A percentile compares a stretch with the other conserved stretches of the same genome.
Conservation (phyloP, 2,113 vertebrate species). For the Pipa parva region DNA sequence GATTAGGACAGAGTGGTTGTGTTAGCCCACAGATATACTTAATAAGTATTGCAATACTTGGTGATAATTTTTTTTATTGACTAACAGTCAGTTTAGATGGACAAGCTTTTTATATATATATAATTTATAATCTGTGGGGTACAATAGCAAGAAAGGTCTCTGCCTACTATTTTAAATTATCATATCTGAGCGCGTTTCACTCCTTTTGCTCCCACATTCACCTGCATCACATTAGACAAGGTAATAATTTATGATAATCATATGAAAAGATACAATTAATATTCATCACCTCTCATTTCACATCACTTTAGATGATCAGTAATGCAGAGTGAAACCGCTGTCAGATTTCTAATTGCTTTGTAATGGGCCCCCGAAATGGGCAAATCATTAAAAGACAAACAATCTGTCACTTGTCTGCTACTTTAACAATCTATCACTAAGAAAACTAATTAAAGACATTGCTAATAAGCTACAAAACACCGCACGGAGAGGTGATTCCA, state of each 20-base stretch:
- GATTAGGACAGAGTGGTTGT: no score
- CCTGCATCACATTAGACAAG: constrained; percentile 69
- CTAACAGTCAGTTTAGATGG: no score
- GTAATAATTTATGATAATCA: constrained; percentile 86
- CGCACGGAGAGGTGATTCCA: constrained; percentile 58
- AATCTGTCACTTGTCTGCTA: constrained; percentile 88
- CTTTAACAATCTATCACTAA: constrained; percentile 82
- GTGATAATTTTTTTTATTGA: no score
- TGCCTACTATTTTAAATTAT: constrained; percentile 61
- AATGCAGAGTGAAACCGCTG: constrained; percentile 82
- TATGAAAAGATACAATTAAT: constrained; percentile 83
- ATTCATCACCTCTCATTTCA: constrained; percentile 80
- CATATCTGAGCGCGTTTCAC: constrained; percentile 63
- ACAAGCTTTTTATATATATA: no score
- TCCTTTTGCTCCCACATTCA: constrained; percentile 57
- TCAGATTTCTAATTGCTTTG: constrained; percentile 86
- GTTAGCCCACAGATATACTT: no score
- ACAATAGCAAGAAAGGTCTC: constrained; percentile 48
- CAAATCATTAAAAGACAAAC: constrained; percentile 83
- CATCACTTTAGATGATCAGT: constrained; percentile 81
- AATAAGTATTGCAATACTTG: no score
- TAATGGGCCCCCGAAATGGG: constrained; percentile 79
- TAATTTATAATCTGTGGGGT: constrained; percentile 6
- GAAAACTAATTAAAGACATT: constrained; percentile 82
- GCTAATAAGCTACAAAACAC: constrained; percentile 82